Base-by-base conservation (phyloP, 2,888 invertebrate genomes). In the Drosophila nigricruria region DNA sequence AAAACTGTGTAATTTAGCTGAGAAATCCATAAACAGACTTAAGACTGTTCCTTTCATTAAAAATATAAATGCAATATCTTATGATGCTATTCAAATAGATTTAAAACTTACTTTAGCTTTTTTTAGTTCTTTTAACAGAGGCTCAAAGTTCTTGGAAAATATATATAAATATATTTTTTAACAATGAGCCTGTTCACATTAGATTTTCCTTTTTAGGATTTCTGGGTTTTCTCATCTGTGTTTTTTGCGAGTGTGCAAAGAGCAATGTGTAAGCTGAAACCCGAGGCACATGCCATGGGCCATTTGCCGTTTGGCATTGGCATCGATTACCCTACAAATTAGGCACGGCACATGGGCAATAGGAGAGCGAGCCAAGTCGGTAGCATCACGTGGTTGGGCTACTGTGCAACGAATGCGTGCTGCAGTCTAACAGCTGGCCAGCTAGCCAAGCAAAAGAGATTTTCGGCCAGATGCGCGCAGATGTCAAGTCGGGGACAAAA, bases 391-490 rank as follows among this genome's bases (percentile, higher is more conserved):
- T 43, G 73, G 53, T 69, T 56, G 54, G 61, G 80, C 84, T 73
- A 84, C 85, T 81, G 84, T 81, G 81, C 79, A 78, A 67, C 86
- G 73, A 83, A 79, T 84, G 70, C 20, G 42, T 18, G 23, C n/a
- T 9, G 27, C 27, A 14, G 16, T 53, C 9, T 16, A 64, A 59
- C 74, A 70, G 70, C 61, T 79, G 70, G 66, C 12, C 70, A 45
- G 45, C 16, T 43, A 36, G 40, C 10, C 23, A 25, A 47, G 27
- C n/a, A 10, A 50, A 10, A 23, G 18, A 42, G n/a, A 58, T 40
- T 38, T 16, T 56, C 4, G 49, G 2, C 52, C 32, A 57, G 34
- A 27, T 49, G 47, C 32, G 5, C 60, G 68, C 91, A 90, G 82
- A 81, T 90, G 90, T 73, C 38, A 56, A 42, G 12, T 52, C 12